Conservation (phyloP, 2,797 vertebrate species). For the Gobionotothen gibberifrons region DNA sequence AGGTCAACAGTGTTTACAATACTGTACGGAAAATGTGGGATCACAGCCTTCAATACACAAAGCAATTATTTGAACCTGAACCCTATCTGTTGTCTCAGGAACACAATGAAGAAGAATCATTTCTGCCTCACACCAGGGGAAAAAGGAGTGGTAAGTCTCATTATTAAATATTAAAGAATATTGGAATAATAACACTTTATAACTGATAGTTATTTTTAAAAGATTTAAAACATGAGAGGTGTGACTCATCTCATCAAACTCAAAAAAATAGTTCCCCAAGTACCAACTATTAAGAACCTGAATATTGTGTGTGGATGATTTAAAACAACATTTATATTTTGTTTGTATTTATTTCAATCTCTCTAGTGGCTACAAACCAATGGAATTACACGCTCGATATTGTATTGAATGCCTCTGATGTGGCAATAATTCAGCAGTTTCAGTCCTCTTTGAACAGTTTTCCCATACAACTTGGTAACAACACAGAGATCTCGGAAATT, state of each 20-base stretch:
- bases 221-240: not conserved
- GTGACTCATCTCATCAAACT: not conserved
- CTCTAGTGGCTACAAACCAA: slow-evolving; percentile 21
- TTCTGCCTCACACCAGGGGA: slow-evolving; percentile 42
- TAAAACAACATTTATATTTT: not conserved
- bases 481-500: slow-evolving; percentile 45
- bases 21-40: slow-evolving; percentile 33
- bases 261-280: not conserved
- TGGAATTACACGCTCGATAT: slow-evolving; percentile 54
- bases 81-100: slow-evolving; percentile 32
- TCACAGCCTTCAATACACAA: not conserved
- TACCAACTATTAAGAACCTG: not conserved
- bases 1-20: slow-evolving; percentile 33
- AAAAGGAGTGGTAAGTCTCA: slow-evolving; percentile 61
- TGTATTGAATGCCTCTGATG: slow-evolving; percentile 37
- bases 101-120: slow-evolving; percentile 24
- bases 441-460: slow-evolving; percentile 38
- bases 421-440: slow-evolving; percentile 35
- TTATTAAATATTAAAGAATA: not conserved
- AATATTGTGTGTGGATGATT: not conserved
- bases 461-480: slow-evolving; percentile 53
- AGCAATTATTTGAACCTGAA: not conserved
- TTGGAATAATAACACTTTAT: not conserved
- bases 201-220: not conserved
- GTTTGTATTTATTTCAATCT: not conserved